Conservation (phyloP, 2,797 vertebrate species). For the Gymnocypris eckloni region DNA sequence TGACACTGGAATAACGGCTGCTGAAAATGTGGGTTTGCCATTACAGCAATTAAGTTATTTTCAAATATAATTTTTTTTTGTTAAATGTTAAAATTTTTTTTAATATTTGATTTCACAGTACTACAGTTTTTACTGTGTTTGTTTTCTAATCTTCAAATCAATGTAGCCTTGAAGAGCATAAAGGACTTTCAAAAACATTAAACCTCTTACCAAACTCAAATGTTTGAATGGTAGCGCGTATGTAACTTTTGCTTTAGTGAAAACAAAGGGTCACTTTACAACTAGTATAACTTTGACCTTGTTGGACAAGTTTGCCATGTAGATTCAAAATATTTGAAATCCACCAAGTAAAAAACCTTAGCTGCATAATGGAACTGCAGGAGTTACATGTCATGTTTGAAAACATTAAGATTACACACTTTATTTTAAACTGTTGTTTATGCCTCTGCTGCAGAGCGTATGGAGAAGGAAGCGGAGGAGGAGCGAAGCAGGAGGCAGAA, state of each 20-base stretch:
- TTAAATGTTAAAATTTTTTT: too few relatives aligned
- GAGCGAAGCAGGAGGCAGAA: constrained; percentile 89
- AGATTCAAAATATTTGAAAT: not conserved
- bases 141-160: too few relatives aligned
- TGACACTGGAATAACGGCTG: not conserved
- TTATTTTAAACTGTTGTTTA: not conserved
- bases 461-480: constrained; percentile 93
- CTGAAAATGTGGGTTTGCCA: not conserved
- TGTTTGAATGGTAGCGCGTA: too few relatives aligned
- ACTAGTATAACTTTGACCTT: not conserved
- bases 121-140: too few relatives aligned
- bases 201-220: too few relatives aligned
- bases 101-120: too few relatives aligned
- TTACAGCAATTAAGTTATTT: not conserved
- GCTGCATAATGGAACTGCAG: not conserved
- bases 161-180: not conserved
- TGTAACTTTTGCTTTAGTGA: not conserved
- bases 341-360: not conserved
- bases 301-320: not conserved
- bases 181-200: not conserved
- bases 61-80: too few relatives aligned
- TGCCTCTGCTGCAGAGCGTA: constrained; percentile 80
- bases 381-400: not conserved
- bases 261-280: not conserved
- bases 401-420: not conserved